phyloP scores from a whole-genome alignment of 2,888 invertebrate species.

The Yponomeuta malinellus region DNA sequence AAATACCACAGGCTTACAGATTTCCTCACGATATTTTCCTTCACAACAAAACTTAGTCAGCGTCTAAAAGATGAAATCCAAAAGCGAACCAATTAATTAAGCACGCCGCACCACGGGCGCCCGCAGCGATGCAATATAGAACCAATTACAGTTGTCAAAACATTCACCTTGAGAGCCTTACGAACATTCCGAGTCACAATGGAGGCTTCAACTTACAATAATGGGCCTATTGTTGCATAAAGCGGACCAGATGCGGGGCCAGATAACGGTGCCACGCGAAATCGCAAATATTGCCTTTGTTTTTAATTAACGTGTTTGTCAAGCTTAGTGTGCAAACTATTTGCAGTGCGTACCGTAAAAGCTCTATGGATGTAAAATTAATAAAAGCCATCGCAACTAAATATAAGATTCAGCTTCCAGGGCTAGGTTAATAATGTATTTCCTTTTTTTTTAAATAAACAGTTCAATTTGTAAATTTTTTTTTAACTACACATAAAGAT shows the following conservation, averaged over 20 bases:
- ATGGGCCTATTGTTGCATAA: conserved; percentile 60
- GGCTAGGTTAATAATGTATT: too few relatives aligned
- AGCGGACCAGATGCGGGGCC: conserved; percentile 40
- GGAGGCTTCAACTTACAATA: conserved; percentile 39
- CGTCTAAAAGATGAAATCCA: background rate
- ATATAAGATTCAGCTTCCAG: too few relatives aligned
- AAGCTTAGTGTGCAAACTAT: conserved; percentile 6
- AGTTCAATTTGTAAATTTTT: too few relatives aligned
- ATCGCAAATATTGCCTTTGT: conserved; percentile 55
- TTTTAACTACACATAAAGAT: too few relatives aligned
- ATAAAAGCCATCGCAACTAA: too few relatives aligned
- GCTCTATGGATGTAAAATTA: too few relatives aligned
- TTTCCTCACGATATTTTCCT: too few relatives aligned
- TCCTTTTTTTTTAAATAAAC: too few relatives aligned
- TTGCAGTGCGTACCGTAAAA: background rate
- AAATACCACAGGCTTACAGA: too few relatives aligned
- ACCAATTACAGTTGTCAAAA: conserved; percentile 64
- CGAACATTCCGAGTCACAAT: conserved; percentile 52
- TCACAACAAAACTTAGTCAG: background rate
- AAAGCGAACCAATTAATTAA: conserved; percentile 8
- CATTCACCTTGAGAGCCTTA: conserved; percentile 58
- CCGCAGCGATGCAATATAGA: conserved; percentile 17
- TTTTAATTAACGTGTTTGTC: conserved; percentile 25
- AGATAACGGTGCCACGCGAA: conserved; percentile 58
- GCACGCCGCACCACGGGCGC: conserved; percentile 11